Base-by-base conservation (phyloP, 2,888 invertebrate species). In the Boloria selene region DNA sequence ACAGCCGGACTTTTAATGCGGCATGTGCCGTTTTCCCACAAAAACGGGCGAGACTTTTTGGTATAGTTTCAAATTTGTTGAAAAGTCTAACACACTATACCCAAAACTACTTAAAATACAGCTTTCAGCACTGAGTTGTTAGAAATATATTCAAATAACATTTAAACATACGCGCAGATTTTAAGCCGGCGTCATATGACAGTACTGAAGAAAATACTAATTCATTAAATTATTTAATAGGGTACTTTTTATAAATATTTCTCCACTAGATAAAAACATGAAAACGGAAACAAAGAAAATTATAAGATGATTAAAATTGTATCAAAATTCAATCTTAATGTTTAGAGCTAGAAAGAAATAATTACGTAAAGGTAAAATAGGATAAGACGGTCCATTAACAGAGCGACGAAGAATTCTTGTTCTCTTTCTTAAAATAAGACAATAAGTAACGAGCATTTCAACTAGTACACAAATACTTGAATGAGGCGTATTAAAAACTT, bases 1-100 rank as follows among this genome's bases (percentile, higher is more conserved):
- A 88, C 87, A 84, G 86, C 81, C 85, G 84, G 86, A 88, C 86
- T 88, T 84, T 82, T 84, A 86, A 87, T 86, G 88, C 86, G 87
- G 87, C 87, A 85, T 87, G 86, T 85, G 86, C 84, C 83, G 80
- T 86, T 87, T 86, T 85, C 80, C 81, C 80, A 82, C 79, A 80
- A 82, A 69, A 67, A 69, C 64, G 67, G 53, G 54, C 44, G 53
- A 60, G 63, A 67, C 51, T 69, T 64, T 59, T 59, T 50, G 49
- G 59, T 49, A 22, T 13, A 56, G 49, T 59, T 59, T 38, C 49
- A 59, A 59, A 59, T 59, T 38, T 59, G 59, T 59, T 59, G 31
- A 59, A 59, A 59, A 59, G 31, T 59, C 59, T 59, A 59, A 59
- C 50, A 50, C 59, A 47, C 50, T 50, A n/a, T n/a, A 59, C 59